phyloP scores from a whole-genome alignment of 2,888 invertebrate species.

The Perdita meconis region DNA sequence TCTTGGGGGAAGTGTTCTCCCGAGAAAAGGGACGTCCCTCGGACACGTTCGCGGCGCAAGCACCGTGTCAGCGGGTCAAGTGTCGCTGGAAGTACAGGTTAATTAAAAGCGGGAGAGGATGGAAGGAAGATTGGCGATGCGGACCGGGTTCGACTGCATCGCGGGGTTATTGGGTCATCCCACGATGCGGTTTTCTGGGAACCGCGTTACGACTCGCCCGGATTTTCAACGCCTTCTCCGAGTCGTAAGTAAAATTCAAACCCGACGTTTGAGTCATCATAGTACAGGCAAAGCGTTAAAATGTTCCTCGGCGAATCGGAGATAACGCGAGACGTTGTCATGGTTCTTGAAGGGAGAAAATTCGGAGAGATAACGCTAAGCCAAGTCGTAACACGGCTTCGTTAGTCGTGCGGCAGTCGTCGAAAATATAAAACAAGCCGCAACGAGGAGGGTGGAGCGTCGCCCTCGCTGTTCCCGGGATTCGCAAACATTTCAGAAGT shows the following conservation, averaged over 20 bases:
- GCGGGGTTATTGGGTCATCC: conserved; percentile 36
- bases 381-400: conserved; percentile 13
- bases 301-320: not conserved
- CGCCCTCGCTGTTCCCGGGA: conserved; percentile 6
- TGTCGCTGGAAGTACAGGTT: conserved; percentile 53
- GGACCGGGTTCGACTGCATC: conserved; percentile 31
- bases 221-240: too few species aligned
- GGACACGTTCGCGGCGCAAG: conserved; percentile 34
- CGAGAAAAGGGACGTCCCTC: conserved; percentile 7
- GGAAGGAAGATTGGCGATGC: conserved; percentile 31
- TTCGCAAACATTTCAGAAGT: conserved; percentile 49
- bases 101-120: conserved; percentile 55
- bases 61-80: conserved; percentile 68
- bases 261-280: too few species aligned
- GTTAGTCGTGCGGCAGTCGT: conserved; percentile 23
- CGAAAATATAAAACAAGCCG: conserved; percentile 27
- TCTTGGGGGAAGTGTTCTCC: too few species aligned
- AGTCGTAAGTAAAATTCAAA: too few species aligned
- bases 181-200: conserved; percentile 8
- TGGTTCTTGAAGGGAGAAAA: too few species aligned
- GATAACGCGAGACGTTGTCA: too few species aligned
- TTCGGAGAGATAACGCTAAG: not conserved
- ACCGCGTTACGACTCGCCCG: not conserved
- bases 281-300: too few species aligned
- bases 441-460: conserved; percentile 18